phyloP scores from a whole-genome alignment of 2,113 vertebrate species.

The Struthidea cinerea region DNA sequence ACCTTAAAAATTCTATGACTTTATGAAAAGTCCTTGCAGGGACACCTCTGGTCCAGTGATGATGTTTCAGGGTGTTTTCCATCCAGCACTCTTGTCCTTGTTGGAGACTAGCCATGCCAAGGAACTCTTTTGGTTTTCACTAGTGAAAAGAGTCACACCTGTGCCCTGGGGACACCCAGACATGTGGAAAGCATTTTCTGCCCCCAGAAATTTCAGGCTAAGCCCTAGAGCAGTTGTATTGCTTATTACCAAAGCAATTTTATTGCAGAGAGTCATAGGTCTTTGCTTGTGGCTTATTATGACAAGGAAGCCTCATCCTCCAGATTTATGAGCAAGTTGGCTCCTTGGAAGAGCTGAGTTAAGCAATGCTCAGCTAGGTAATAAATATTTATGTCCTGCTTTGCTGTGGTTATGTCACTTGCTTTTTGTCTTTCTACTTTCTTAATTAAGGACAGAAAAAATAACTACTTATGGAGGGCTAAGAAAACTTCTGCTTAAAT shows the following conservation, averaged over 20 bases:
- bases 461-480: not conserved
- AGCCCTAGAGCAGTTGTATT: not conserved
- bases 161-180: not conserved
- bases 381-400: not conserved
- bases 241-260: not conserved
- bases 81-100: not conserved
- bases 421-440: not conserved
- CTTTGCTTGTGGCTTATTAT: not conserved
- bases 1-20: not conserved
- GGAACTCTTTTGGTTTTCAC: not conserved
- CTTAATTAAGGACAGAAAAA: not conserved
- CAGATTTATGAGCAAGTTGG: not conserved
- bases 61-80: not conserved
- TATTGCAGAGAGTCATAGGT: not conserved
- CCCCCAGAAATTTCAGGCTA: not conserved
- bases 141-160: not conserved
- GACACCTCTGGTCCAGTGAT: not conserved
- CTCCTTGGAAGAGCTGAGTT: not conserved
- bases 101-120: not conserved
- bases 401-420: not conserved
- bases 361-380: not conserved
- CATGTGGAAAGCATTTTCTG: not conserved
- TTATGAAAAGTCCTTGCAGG: not conserved
- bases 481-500: not conserved
- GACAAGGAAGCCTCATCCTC: not conserved